Conservation (phyloP, 2,113 vertebrate species). For the Cynocephalus volans region DNA sequence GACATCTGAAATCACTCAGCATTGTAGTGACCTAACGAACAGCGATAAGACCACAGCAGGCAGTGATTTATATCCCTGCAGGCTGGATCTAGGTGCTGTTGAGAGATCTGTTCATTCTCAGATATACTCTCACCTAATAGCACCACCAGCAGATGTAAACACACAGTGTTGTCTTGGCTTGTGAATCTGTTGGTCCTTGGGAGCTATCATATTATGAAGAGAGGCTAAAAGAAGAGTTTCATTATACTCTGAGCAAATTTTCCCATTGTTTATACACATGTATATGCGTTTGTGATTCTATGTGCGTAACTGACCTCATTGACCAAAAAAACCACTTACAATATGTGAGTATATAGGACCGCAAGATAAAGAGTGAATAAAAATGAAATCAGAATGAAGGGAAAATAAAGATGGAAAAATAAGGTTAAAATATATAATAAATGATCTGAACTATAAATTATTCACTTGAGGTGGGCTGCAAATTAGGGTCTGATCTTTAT, state of each 20-base stretch:
- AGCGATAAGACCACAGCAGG: neutral
- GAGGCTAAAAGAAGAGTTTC: neutral
- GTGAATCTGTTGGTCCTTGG: neutral
- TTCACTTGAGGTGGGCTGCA: neutral
- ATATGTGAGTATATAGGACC: neutral
- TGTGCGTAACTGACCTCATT: neutral
- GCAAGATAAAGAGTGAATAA: neutral
- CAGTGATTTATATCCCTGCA: neutral
- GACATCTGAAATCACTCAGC: neutral
- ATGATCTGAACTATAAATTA: neutral
- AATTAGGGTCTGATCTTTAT: constrained; percentile 23
- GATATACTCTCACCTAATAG: neutral
- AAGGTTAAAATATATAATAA: neutral
- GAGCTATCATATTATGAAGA: neutral
- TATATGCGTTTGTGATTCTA: neutral
- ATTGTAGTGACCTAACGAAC: neutral
- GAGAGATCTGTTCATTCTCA: neutral
- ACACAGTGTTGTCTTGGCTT: neutral
- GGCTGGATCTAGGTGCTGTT: neutral
- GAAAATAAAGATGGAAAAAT: neutral
- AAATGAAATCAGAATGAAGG: neutral
- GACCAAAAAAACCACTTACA: neutral
- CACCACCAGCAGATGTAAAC: neutral
- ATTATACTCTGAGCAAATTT: neutral
- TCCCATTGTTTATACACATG: neutral